These are phyloP conservation scores for Acleris sparsana DNA, from an alignment of 2,888 invertebrate genomes.

Conservation along the genomic window DNA sequence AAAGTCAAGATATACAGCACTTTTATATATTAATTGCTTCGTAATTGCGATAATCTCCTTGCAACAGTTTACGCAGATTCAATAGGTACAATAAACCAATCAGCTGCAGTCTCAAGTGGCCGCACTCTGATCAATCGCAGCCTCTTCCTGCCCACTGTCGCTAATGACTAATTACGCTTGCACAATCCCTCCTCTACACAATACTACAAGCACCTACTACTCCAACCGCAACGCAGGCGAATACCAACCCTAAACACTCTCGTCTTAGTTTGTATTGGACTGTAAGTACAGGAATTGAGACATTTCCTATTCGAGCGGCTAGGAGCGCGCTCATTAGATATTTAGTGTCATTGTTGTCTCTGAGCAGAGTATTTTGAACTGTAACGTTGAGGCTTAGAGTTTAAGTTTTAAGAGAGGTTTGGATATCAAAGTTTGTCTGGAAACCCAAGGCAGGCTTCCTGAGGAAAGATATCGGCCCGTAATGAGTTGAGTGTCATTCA, in stretches of 20 bases:
- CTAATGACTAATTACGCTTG: slow-evolving; percentile 80
- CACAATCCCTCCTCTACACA: slow-evolving; percentile 68
- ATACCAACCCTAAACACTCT: slow-evolving; percentile 47
- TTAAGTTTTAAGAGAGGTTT: slow-evolving; percentile 35
- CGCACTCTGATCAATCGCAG: slow-evolving; percentile 68
- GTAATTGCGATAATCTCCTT: slow-evolving; percentile 2
- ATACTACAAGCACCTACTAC: slow-evolving; percentile 56
- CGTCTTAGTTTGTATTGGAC: slow-evolving; percentile 41
- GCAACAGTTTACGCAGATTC: slow-evolving; percentile 22
- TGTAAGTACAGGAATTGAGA: slow-evolving; percentile 51
- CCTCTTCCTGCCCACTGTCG: slow-evolving; percentile 74
- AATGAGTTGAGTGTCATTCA: slow-evolving; percentile 80
- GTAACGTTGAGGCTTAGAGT: slow-evolving; percentile 38
- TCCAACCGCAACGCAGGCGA: slow-evolving; percentile 41
- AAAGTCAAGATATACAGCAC: too few species aligned
- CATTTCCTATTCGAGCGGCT: slow-evolving; percentile 54
- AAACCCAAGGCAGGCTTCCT: slow-evolving; percentile 59
- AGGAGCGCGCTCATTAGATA: slow-evolving; percentile 73
- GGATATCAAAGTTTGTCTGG: slow-evolving; percentile 57
- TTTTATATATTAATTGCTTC: neutral
- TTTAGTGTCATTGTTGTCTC: slow-evolving; percentile 63
- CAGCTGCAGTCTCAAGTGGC: slow-evolving; percentile 46
- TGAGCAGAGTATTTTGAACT: slow-evolving; percentile 39
- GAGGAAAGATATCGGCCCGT: slow-evolving; percentile 75
- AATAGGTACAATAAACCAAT: slow-evolving; percentile 54